Base-by-base conservation (phyloP, 2,113 vertebrate genomes). In the Myotis brandtii region DNA sequence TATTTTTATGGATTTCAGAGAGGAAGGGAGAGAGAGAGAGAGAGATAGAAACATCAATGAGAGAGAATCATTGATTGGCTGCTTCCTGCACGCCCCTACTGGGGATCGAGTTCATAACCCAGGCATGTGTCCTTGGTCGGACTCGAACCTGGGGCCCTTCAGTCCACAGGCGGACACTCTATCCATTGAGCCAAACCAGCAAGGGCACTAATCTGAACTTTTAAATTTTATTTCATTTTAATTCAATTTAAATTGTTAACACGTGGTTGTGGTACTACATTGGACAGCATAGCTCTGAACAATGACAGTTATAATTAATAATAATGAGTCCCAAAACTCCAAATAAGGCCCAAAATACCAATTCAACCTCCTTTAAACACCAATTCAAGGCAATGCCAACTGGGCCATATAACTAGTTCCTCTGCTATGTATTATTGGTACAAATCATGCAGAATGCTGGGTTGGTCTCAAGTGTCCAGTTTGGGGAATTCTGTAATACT, bases 171-270 rank as follows among this genome's bases (percentile, higher is more conserved):
- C 56, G 23, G 59, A 62, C 59, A 62, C 59, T 62, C 59, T 62
- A 62, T 27, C 59, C 59, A 62, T 23, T 62, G 25, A 25, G 10
- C 59, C 59, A 62, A 27, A 62, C 59, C 1, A 27, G 59, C 10
- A 27, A 27, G 23, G 59, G 25, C 9, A 59, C 56, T 59, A 10
- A 85, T 27, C 50, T 70, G 32, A 77, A 81, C 64, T 82, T 89
- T 89, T 76, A 50, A 56, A 67, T 66, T 70, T 84, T 67, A 92
- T 59, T 84, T n/a, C 70, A 86, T 86, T 93, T 72, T 80, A 85
- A 89, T 83, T 92, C 79, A 91, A 77, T 81, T 84, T 75, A 85
- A 94, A 72, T 69, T n/a, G 43, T 91, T 54, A 76, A 52, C 17
- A 67, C 21, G 67, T 84, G 54, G 81, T 32, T 86, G 52, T 69